Percentiles rank a stretch among this genome's conserved stretches.
Evolutionary conservation across 2,888 invertebrate species (phyloP).

Genomic region (Copidosoma aretas): DNA sequence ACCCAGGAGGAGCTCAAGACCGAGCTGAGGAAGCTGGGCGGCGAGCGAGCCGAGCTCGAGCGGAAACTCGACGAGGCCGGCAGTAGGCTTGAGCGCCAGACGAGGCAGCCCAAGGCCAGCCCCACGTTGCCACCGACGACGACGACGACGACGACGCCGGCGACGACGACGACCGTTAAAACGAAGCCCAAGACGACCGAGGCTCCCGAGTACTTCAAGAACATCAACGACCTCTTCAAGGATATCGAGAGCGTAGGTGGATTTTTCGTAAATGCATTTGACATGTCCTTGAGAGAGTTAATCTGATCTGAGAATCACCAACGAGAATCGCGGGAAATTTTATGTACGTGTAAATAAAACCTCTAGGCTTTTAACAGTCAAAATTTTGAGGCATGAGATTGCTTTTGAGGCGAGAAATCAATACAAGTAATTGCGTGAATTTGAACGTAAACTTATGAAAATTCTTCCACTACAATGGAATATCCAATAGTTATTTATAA

Average conservation of each 20-base stretch:
- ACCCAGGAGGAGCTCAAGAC: not conserved
- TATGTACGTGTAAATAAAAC: too few relatives aligned
- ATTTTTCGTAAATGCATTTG: slow-evolving; percentile 21
- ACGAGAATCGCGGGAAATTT: too few relatives aligned
- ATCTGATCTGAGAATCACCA: too few relatives aligned
- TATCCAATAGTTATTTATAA: too few relatives aligned
- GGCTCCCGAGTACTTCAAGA: slow-evolving; percentile 3
- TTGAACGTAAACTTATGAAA: too few relatives aligned
- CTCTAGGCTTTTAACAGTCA: too few relatives aligned
- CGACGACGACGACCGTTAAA: slow-evolving; percentile 5
- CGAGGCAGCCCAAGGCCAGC: not conserved
- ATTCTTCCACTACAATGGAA: too few relatives aligned
- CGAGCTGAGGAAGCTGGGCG: not conserved
- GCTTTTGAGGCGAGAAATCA: too few relatives aligned
- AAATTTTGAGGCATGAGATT: too few relatives aligned
- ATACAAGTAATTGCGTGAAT: too few relatives aligned
- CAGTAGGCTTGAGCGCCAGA: slow-evolving; percentile 6
- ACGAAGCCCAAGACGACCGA: not conserved
- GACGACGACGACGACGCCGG: not conserved
- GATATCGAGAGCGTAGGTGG: slow-evolving; percentile 35
- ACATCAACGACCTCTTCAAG: slow-evolving; percentile 31
- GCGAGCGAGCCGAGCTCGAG: slow-evolving; percentile 10
- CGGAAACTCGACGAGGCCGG: slow-evolving; percentile 4
- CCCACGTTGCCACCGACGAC: not conserved
- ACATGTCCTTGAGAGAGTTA: too few relatives aligned